Base-by-base conservation (phyloP, 2,888 invertebrate genomes). In the Sesia apiformis region DNA sequence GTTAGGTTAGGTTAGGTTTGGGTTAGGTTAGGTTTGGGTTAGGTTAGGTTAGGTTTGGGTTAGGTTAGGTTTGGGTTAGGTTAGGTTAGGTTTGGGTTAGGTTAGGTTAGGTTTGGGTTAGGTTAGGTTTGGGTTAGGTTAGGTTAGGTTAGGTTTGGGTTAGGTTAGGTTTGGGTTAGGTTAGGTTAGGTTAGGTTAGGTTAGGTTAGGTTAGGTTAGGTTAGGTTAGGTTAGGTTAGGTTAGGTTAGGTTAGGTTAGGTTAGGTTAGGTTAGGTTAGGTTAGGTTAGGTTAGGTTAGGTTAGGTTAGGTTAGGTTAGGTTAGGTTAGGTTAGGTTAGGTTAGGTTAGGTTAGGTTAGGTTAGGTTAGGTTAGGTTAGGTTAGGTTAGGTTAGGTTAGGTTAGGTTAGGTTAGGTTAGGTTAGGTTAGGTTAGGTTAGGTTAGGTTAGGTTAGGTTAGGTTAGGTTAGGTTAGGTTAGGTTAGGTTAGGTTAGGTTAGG, bases 31-130 rank as follows among this genome's bases (percentile, higher is more conserved):
- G 53, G 53, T n/a, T 53, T 53, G 50, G 53, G 53, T 53, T 53
- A 53, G 53, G 53, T 53, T 53, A 53, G 53, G 53, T 53, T 53
- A 53, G n/a, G n/a, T n/a, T n/a, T n/a, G n/a, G 53, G 53, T 53
- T 53, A 53, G 53, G 53, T 53, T 53, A 53, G 53, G 53, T n/a
- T 53, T 53, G 50, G 53, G 53, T 53, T 53, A 53, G 53, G 53
- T 53, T 53, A 55, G 55, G 55, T 55, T 55, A 55, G 55, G 55
- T n/a, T 55, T 55, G 52, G 55, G 55, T 54, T 54, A 54, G 54
- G 54, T 55, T 55, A 55, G 55, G 55, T 55, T 55, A 55, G 55
- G 55, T n/a, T 55, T 55, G 52, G 55, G 55, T 52, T 55, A 55
- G 55, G 55, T 55, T 55, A 55, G 55, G 54, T 55, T 55, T 51